phyloP scores from a whole-genome alignment of 2,797 vertebrate genomes.

The Alfaro cultratus region DNA sequence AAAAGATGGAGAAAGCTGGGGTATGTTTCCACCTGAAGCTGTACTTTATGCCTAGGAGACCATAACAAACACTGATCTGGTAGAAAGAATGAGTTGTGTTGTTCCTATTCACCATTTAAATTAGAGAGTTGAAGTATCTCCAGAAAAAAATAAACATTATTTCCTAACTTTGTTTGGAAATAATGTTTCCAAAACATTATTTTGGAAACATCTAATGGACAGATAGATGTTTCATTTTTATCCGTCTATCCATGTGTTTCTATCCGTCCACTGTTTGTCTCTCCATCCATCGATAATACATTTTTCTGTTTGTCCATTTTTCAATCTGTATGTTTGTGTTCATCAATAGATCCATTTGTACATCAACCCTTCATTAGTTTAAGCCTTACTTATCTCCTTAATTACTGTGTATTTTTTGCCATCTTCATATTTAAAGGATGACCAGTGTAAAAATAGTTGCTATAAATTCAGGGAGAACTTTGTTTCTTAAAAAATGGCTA shows the following conservation, averaged over 20 bases:
- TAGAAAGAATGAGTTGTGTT: not conserved
- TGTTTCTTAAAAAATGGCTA: not conserved
- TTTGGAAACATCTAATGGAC: no score
- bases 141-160: not conserved
- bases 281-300: not conserved
- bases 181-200: no score
- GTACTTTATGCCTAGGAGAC: not conserved
- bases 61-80: not conserved
- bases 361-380: not conserved
- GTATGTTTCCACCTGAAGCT: slow-evolving; percentile 54
- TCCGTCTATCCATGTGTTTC: not conserved
- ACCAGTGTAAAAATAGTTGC: not conserved
- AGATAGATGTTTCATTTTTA: not conserved
- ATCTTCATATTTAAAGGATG: not conserved
- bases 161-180: not conserved
- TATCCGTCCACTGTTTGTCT: no score
- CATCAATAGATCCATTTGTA: not conserved
- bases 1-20: slow-evolving; percentile 60
- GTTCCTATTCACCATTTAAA: not conserved
- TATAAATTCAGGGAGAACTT: not conserved
- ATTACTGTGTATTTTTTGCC: not conserved
- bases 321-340: not conserved
- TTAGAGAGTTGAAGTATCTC: not conserved
- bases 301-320: not conserved
- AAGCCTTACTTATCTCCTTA: not conserved